Evolutionary conservation across 2,888 invertebrate species (phyloP).

Genomic region (Yponomeuta cagnagella): DNA sequence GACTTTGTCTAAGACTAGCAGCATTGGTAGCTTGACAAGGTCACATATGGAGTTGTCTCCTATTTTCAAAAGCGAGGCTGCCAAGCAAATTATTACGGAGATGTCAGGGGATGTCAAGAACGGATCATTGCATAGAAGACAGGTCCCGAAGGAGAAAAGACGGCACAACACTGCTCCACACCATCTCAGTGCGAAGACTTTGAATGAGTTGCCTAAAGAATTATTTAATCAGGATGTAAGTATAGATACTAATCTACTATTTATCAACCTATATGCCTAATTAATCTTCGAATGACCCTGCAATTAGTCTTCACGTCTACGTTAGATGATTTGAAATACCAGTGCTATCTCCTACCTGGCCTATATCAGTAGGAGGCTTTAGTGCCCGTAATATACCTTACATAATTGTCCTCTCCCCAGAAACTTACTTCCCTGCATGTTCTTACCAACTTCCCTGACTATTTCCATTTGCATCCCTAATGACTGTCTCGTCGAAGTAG

Average conservation of each 20-base stretch:
- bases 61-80: conserved; percentile 90
- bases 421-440: no score
- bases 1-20: conserved; percentile 65
- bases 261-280: no score
- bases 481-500: no score
- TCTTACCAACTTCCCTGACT: no score
- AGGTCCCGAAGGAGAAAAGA: conserved; percentile 87
- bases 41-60: conserved; percentile 80
- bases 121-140: conserved; percentile 77
- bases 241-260: conserved; percentile 20
- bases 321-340: no score
- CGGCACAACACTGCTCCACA: conserved; percentile 92
- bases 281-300: no score
- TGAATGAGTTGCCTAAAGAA: conserved; percentile 73
- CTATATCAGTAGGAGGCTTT: no score
- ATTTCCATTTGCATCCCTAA: no score
- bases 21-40: conserved; percentile 60
- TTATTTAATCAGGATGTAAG: conserved; percentile 65
- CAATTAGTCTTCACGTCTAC: no score
- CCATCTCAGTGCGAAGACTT: conserved; percentile 79
- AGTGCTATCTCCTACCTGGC: no score
- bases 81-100: conserved; percentile 89
- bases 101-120: conserved; percentile 79
- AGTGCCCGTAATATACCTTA: no score
- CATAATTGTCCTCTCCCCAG: no score